Percentiles rank a stretch among this genome's conserved stretches.
Evolutionary conservation across 2,797 vertebrate genomes (phyloP).

Genomic region (Bryconaethiops microstoma): DNA sequence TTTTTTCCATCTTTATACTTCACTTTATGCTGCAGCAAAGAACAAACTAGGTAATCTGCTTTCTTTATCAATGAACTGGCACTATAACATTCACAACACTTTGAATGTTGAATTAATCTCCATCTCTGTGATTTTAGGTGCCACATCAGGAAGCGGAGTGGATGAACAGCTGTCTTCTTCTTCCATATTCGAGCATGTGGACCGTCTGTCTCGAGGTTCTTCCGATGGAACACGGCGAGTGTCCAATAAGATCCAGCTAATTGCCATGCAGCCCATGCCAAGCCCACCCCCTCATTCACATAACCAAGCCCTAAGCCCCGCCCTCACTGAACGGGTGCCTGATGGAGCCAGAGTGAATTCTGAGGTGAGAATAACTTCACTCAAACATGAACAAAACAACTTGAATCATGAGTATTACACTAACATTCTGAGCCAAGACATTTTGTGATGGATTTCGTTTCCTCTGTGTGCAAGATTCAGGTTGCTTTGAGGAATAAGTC

Average conservation of each 20-base stretch:
- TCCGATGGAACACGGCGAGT: constrained; percentile 86
- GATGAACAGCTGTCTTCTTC: constrained; percentile 91
- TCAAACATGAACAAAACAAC: background rate
- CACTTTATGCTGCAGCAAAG: constrained; percentile 73
- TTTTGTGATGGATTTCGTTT: background rate
- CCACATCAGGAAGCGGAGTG: constrained; percentile 77
- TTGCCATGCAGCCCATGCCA: constrained; percentile 94
- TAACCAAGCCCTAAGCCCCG: constrained; percentile 71
- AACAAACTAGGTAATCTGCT: constrained; percentile 79
- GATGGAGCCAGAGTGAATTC: constrained; percentile 87
- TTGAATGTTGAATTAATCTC: background rate
- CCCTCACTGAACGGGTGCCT: constrained; percentile 82
- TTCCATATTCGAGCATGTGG: constrained; percentile 96
- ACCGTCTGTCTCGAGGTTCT: constrained; percentile 87
- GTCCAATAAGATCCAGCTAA: constrained; percentile 93
- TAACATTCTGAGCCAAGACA: background rate
- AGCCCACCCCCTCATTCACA: constrained; percentile 77
- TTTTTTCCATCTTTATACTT: constrained; percentile 46
- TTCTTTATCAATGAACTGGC: background rate
- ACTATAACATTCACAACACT: background rate
- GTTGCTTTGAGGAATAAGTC: constrained; percentile 96
- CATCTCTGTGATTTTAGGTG: constrained; percentile 65
- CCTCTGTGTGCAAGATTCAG: constrained; percentile 74
- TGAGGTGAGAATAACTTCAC: constrained; percentile 77
- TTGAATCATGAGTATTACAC: too few relatives aligned